Percentiles rank a stretch among this genome's conserved stretches.
Evolutionary conservation across 2,888 invertebrate genomes (phyloP).

Genomic region (Xanthia togata): DNA sequence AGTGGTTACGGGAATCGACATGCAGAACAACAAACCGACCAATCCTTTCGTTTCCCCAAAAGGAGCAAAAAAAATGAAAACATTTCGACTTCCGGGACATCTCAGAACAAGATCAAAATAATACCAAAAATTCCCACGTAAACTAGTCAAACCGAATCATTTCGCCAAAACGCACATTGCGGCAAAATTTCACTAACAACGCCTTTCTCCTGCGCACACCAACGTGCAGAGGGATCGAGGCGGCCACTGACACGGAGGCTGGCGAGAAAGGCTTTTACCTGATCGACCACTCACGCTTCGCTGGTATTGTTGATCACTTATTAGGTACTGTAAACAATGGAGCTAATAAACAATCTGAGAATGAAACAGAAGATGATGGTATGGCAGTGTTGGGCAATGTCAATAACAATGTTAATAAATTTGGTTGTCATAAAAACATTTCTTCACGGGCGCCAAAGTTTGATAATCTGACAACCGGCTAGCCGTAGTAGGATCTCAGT

Average conservation of each 20-base stretch:
- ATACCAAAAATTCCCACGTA: slow-evolving; percentile 28
- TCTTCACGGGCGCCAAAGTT: neutral
- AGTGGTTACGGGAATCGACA: too few species aligned
- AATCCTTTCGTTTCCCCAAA: neutral
- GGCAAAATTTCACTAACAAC: slow-evolving; percentile 64
- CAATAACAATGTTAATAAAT: neutral
- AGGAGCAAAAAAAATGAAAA: neutral
- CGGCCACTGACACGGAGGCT: slow-evolving; percentile 58
- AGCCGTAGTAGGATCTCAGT: neutral
- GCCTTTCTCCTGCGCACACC: slow-evolving; percentile 66
- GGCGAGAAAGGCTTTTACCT: slow-evolving; percentile 61
- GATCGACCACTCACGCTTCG: slow-evolving; percentile 44
- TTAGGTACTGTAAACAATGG: slow-evolving; percentile 20
- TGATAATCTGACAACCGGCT: neutral
- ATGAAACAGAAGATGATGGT: neutral
- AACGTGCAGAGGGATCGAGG: slow-evolving; percentile 34
- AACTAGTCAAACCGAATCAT: slow-evolving; percentile 41
- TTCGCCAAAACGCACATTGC: slow-evolving; percentile 56
- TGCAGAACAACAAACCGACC: neutral
- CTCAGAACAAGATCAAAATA: neutral
- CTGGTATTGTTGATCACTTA: slow-evolving; percentile 41
- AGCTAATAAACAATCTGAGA: neutral
- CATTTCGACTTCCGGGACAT: neutral
- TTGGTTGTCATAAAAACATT: neutral
- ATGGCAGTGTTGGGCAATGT: neutral